Conservation (phyloP, 2,888 invertebrate species). For the Trachelus stipa region DNA sequence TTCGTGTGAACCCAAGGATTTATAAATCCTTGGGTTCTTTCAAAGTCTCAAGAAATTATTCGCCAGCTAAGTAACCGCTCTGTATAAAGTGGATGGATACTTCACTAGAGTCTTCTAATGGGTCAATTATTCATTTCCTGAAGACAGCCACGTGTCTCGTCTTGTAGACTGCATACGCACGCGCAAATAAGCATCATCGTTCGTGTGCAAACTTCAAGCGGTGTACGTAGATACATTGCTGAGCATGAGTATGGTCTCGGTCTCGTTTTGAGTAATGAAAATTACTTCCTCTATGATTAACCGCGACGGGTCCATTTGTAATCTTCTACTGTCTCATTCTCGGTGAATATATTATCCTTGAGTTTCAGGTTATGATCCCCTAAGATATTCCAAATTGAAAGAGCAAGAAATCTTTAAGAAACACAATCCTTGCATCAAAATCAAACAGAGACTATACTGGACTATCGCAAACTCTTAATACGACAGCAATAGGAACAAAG, state of each 20-base stretch:
- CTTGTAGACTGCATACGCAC: not conserved
- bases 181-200: conserved; percentile 3
- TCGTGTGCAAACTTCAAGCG: conserved; percentile 10
- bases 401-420: not conserved
- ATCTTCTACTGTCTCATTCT: not conserved
- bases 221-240: conserved; percentile 7
- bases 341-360: not conserved
- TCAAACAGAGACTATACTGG: not conserved
- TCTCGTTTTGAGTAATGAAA: conserved; percentile 44
- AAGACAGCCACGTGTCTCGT: conserved; percentile 23
- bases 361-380: not conserved
- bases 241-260: conserved; percentile 17
- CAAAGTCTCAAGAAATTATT: not conserved
- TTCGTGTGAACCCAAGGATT: not conserved
- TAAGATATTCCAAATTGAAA: not conserved
- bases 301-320: conserved; percentile 6
- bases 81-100: conserved; percentile 2
- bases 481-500: conserved; percentile 1
- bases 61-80: not conserved
- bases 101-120: conserved; percentile 22
- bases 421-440: not conserved
- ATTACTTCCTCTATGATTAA: conserved; percentile 43
- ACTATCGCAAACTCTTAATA: not conserved
- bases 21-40: not conserved
- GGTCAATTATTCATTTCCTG: conserved; percentile 48